phyloP scores from a whole-genome alignment of 23 tunicate species.

The Ciona savignyi region DNA sequence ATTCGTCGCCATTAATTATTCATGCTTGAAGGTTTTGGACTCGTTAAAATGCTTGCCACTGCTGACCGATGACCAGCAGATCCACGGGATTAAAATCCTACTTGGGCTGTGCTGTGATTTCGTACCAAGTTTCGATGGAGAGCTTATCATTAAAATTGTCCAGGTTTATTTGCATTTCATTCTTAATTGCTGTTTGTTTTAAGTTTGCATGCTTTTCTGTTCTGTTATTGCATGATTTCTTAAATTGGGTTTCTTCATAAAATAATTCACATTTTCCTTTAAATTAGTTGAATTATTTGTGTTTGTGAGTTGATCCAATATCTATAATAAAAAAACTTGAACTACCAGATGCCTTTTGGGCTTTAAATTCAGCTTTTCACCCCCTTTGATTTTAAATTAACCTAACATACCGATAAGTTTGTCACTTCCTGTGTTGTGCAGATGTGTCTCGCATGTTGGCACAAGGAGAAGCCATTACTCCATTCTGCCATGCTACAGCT shows the following conservation, averaged over 20 bases:
- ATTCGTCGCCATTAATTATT: background rate
- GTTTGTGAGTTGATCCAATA: too few species aligned
- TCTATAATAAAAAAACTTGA: too few species aligned
- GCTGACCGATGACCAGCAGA: slow-evolving; percentile 32
- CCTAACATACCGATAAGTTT: too few species aligned
- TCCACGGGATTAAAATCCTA: slow-evolving; percentile 39
- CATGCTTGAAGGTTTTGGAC: slow-evolving; percentile 30
- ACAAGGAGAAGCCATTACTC: slow-evolving; percentile 29
- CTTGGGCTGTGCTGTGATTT: slow-evolving; percentile 50
- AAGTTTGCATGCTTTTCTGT: too few species aligned
- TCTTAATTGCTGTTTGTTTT: background rate
- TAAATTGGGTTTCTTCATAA: too few species aligned
- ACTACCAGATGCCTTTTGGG: too few species aligned
- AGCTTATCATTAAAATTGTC: slow-evolving; percentile 46
- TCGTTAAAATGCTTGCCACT: slow-evolving; percentile 27
- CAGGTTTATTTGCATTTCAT: slow-evolving; percentile 9
- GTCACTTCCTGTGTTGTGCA: slow-evolving; percentile 6
- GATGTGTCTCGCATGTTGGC: slow-evolving; percentile 74
- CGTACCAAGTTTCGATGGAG: slow-evolving; percentile 62
- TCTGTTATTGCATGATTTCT: too few species aligned
- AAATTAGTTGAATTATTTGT: too few species aligned
- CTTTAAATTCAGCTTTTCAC: too few species aligned
- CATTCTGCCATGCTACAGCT: slow-evolving; percentile 47
- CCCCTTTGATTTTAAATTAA: too few species aligned
- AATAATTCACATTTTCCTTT: too few species aligned